Evolutionary conservation across 2,888 invertebrate species (phyloP), one percentile per base, ranked within the genome.

Genomic region (Apotomis betuletana): DNA sequence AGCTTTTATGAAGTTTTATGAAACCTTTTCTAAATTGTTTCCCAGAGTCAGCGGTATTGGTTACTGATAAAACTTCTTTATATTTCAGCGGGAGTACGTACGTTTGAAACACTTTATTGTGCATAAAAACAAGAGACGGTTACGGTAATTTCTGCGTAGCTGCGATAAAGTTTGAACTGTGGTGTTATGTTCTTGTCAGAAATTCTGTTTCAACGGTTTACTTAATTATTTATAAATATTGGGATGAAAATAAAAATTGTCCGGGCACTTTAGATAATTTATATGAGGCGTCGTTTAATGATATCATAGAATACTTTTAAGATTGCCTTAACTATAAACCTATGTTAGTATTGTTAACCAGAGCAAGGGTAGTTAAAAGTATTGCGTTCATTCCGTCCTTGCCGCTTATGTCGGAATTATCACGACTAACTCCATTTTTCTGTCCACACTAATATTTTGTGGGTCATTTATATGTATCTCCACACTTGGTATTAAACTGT

Each of bases 1-100:
- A 65, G 60, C 54, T 3, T 55, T 59, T 15, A 38, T 13, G 54
- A 12, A 12, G 44, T 52, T 70, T 38, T 49, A 60, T 60, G 36
- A 52, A 38, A 60, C 46, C 46, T 46, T 55, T 55, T n/a, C 54
- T 15, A 65, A 65, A 60, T 60, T 55, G 54, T 65, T 55, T 65
- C 54, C 6, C 44, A 49, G 38, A 38, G 41, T 52, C 59, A 68
- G 41, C 51, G 52, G 44, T 70, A 52, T 64, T 57, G 52, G 58
- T 63, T 58, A 36, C 52, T 52, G 58, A 51, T 69, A 58, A 52
- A 60, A 52, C n/a, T 54, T 3, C 49, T 58, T 36, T 58, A 58
- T 38, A 58, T 58, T 58, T 58, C 27, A 12, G 38, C n/a, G 6
- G 0, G 57, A 4, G 12, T 36, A n/a, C 36, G 57, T 57, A 36